A percentile compares a stretch with the other conserved stretches of the same genome.
Conservation (phyloP, 2,113 vertebrate species). For the Brachyhypopomus gauderio region DNA sequence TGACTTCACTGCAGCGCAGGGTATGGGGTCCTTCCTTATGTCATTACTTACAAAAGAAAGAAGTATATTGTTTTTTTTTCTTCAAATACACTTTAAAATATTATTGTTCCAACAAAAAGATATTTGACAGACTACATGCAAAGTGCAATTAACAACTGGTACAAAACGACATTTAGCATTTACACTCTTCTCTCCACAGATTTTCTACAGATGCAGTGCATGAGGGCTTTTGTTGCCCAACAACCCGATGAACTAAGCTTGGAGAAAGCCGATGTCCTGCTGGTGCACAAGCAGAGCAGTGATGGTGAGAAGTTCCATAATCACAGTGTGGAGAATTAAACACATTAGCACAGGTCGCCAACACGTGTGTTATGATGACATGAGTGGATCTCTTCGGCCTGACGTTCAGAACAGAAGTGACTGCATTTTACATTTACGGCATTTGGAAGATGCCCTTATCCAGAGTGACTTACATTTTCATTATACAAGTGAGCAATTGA, state of each 20-base stretch:
- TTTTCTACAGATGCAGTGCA: conserved; percentile 87
- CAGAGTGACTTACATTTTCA: too few relatives aligned
- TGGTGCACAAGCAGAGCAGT: conserved; percentile 85
- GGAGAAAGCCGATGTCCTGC: conserved; percentile 92
- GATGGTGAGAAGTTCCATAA: conserved; percentile 79
- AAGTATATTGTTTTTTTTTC: background rate
- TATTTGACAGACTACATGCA: too few relatives aligned
- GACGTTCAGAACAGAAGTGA: too few relatives aligned
- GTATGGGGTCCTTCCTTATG: conserved; percentile 53
- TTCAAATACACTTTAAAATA: too few relatives aligned
- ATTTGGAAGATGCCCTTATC: too few relatives aligned
- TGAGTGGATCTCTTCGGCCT: too few relatives aligned
- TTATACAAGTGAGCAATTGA: too few relatives aligned
- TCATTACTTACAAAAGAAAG: conserved; percentile 8
- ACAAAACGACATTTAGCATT: conserved; percentile 9
- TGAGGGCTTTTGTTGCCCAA: conserved; percentile 83
- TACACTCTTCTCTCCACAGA: conserved; percentile 69
- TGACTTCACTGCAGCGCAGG: conserved; percentile 74
- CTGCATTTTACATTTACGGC: too few relatives aligned
- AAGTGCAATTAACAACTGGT: too few relatives aligned
- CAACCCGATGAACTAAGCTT: conserved; percentile 92
- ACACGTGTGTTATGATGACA: background rate
- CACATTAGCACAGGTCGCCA: background rate
- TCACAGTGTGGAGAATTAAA: background rate
- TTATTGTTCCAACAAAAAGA: too few relatives aligned